A percentile compares a stretch with the other conserved stretches of the same genome.
phyloP scores from a whole-genome alignment of 1,140 invertebrate genomes.

The Harpegnathos saltator region DNA sequence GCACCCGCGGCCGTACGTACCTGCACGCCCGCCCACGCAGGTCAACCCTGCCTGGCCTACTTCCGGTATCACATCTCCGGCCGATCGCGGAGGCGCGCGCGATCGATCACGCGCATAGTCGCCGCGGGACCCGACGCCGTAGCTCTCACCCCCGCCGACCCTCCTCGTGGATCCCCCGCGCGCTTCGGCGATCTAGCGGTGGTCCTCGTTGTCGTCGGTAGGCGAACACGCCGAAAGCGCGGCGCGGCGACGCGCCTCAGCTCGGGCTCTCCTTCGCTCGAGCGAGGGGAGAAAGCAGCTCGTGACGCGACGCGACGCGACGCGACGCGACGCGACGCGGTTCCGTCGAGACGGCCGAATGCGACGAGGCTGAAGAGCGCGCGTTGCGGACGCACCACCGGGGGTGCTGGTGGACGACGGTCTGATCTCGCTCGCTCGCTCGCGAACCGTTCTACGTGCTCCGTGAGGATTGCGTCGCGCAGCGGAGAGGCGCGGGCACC shows the following conservation, averaged over 20 bases:
- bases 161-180: conserved; percentile 15
- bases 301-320: conserved; percentile 34
- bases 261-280: not conserved
- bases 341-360: no score
- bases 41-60: conserved; percentile 70
- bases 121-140: conserved; percentile 45
- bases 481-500: conserved; percentile 53
- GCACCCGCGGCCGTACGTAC: conserved; percentile 61
- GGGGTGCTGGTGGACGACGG: not conserved
- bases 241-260: not conserved
- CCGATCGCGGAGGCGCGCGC: conserved; percentile 64
- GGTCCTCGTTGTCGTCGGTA: not conserved
- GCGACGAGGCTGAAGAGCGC: not conserved
- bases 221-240: not conserved
- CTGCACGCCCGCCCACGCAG: conserved; percentile 65
- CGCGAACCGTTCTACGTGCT: conserved; percentile 32
- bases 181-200: not conserved
- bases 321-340: not conserved
- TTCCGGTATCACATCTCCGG: conserved; percentile 75
- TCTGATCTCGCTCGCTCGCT: conserved; percentile 16
- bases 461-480: conserved; percentile 48
- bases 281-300: not conserved
- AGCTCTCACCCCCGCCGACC: conserved; percentile 14
- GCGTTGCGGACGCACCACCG: no score
- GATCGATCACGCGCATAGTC: conserved; percentile 73